Conservation (phyloP, 2,797 vertebrate species). For the Tokudaia muenninki region DNA sequence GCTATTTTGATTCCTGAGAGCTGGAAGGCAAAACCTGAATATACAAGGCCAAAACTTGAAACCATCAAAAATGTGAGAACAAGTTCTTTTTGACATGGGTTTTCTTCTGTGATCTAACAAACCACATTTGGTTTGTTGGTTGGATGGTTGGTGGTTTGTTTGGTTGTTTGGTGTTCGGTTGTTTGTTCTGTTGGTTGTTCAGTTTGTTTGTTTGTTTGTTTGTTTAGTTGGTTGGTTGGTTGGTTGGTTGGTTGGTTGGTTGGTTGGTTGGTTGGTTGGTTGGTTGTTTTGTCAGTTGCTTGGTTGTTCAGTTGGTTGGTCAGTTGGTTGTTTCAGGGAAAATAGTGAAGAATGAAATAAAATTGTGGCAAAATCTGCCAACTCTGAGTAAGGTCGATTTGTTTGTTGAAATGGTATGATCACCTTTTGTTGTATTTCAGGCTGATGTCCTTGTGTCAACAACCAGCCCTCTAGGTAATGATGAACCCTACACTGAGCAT, state of each 20-base stretch:
- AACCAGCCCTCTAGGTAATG: conserved; percentile 46
- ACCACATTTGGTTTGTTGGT: no score
- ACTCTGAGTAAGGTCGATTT: neutral
- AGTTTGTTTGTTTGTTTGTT: fast-evolving
- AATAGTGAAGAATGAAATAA: conserved; percentile 32
- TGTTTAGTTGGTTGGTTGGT: no score
- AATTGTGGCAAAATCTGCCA: neutral
- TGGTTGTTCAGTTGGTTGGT: no score
- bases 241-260: no score
- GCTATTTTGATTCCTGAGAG: conserved; percentile 87
- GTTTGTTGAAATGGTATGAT: neutral
- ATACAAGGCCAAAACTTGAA: conserved; percentile 85
- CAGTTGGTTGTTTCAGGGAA: neutral
- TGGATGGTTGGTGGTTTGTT: neutral
- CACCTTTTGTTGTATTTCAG: conserved; percentile 71
- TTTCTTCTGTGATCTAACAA: neutral
- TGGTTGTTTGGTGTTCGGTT: no score
- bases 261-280: neutral
- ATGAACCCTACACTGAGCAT: conserved; percentile 87
- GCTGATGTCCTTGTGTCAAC: conserved; percentile 85
- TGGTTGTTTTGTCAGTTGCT: no score
- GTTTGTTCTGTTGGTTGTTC: no score
- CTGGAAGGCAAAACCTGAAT: conserved; percentile 81
- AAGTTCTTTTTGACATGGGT: conserved; percentile 14
- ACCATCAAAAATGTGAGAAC: conserved; percentile 86